Evolutionary conservation across 2,888 invertebrate species (phyloP).

Genomic region (Lepidochitona cinerea): DNA sequence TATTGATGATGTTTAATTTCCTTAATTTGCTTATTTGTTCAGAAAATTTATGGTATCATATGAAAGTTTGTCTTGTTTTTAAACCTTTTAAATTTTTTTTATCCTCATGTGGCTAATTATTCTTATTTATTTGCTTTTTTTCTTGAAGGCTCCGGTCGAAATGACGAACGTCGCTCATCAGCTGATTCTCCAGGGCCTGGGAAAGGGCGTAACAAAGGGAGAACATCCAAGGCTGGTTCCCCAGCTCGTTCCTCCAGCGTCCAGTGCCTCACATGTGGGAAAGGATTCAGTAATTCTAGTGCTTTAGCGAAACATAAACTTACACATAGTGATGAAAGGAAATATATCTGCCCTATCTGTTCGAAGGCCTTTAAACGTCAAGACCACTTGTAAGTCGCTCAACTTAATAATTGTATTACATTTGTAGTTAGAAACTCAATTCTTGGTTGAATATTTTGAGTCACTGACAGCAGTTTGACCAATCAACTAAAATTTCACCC

Average conservation of each 20-base stretch:
- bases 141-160: background rate
- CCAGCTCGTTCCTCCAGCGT: slow-evolving; percentile 30
- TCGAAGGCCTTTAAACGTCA: slow-evolving; percentile 98
- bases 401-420: background rate
- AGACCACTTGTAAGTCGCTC: slow-evolving; percentile 92
- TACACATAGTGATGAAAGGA: slow-evolving; percentile 97
- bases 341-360: slow-evolving; percentile 95
- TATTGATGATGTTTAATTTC: too few species aligned
- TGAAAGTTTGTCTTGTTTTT: too few species aligned
- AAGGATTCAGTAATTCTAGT: slow-evolving; percentile 97
- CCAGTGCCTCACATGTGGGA: slow-evolving; percentile 88
- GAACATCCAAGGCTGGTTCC: slow-evolving; percentile 81
- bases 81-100: too few species aligned
- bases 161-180: slow-evolving; percentile 14
- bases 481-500: too few species aligned
- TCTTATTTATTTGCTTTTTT: too few species aligned
- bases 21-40: too few species aligned
- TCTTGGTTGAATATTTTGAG: too few species aligned
- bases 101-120: too few species aligned
- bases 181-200: slow-evolving; percentile 14
- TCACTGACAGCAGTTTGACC: too few species aligned
- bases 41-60: too few species aligned
- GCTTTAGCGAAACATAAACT: slow-evolving; percentile 89
- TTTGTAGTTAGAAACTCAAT: too few species aligned
- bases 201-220: slow-evolving; percentile 78